Evolutionary conservation across 2,888 invertebrate species (phyloP).

Genomic region (Cryptus viduatorius): DNA sequence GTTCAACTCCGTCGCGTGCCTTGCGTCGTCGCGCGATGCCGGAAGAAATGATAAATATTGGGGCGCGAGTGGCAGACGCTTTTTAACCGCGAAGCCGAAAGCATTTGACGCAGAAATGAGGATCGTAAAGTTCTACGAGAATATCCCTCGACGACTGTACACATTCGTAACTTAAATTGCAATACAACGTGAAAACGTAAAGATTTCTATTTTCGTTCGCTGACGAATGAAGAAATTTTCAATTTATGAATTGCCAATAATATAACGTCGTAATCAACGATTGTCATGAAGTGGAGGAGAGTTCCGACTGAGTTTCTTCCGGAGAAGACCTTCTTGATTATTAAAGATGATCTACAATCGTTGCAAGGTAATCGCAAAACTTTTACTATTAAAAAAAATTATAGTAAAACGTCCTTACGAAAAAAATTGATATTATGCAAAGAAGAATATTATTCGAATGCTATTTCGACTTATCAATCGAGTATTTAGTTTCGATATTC

Average conservation of each 20-base stretch:
- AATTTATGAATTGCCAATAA: background rate
- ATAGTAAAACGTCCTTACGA: background rate
- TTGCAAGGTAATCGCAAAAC: constrained; percentile 64
- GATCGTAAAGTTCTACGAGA: constrained; percentile 28
- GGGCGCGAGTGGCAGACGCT: constrained; percentile 10
- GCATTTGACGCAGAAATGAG: constrained; percentile 4
- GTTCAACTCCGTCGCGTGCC: constrained; percentile 6
- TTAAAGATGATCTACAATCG: constrained; percentile 74
- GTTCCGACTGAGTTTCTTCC: constrained; percentile 76
- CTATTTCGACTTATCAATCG: background rate
- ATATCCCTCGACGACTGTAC: background rate
- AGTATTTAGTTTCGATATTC: background rate
- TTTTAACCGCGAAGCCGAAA: constrained; percentile 33
- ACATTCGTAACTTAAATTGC: constrained; percentile 19
- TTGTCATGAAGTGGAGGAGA: constrained; percentile 79
- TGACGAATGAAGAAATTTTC: background rate
- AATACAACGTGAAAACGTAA: background rate
- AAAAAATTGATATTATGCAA: constrained; percentile 5
- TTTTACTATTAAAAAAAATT: background rate
- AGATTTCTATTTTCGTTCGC: background rate
- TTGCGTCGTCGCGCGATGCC: constrained; percentile 15
- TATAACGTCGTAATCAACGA: background rate
- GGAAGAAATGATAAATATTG: constrained; percentile 50
- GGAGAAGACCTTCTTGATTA: constrained; percentile 80
- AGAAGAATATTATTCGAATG: too few species aligned